A percentile compares a stretch with the other conserved stretches of the same genome.
These are phyloP conservation scores for Dryobotodes eremita DNA, from an alignment of 2,888 invertebrate genomes.

Conservation along the genomic window DNA sequence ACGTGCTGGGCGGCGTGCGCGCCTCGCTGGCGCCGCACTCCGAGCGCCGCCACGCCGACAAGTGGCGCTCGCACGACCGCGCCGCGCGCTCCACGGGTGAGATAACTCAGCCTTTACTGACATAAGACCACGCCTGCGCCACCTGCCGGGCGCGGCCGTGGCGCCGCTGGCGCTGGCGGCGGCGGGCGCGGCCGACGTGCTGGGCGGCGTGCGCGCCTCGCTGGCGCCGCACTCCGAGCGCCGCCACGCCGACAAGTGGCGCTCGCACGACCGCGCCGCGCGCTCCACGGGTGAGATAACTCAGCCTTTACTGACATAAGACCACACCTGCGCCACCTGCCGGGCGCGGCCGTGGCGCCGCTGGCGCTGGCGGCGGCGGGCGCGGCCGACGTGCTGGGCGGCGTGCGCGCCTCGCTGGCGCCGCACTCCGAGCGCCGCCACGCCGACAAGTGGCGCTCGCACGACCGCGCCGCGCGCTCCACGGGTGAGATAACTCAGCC, in stretches of 20 bases:
- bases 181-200: conserved; percentile 97
- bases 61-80: conserved; percentile 78
- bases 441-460: conserved; percentile 85
- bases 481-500: conserved; percentile 58
- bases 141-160: conserved; percentile 97
- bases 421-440: conserved; percentile 86
- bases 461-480: conserved; percentile 37
- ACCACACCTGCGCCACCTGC: no score
- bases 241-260: conserved; percentile 86
- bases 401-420: conserved; percentile 96
- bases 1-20: conserved; percentile 97
- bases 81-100: conserved; percentile 54
- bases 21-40: conserved; percentile 94
- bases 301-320: no score
- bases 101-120: no score
- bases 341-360: conserved; percentile 97
- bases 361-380: conserved; percentile 98
- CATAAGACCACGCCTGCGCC: no score
- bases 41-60: conserved; percentile 81
- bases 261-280: conserved; percentile 57
- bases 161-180: conserved; percentile 97
- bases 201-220: conserved; percentile 97
- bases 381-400: conserved; percentile 97
- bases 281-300: conserved; percentile 54
- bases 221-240: conserved; percentile 91